A percentile compares a stretch with the other conserved stretches of the same genome.
Evolutionary conservation across 2,113 vertebrate species (phyloP).

Genomic region (Scopus umbretta): DNA sequence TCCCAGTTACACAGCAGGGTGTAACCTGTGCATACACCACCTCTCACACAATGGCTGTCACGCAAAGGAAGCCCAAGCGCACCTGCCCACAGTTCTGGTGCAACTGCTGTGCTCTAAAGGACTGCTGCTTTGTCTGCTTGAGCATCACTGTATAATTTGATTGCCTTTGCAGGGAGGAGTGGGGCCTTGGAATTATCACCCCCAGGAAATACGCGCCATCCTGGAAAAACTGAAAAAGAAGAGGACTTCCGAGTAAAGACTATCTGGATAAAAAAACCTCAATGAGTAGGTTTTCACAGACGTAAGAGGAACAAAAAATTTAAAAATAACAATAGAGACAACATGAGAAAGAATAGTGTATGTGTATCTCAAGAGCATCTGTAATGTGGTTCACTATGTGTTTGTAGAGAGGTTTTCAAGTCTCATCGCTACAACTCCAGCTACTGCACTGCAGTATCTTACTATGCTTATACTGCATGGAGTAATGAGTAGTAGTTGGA

Average conservation of each 20-base stretch:
- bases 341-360: not conserved
- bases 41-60: not conserved
- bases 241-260: not conserved
- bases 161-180: conserved; percentile 75
- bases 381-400: not conserved
- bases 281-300: not conserved
- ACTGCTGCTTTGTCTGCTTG: not conserved
- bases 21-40: not conserved
- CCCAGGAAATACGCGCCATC: conserved; percentile 77
- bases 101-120: not conserved
- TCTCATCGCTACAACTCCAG: not conserved
- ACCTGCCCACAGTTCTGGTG: not conserved
- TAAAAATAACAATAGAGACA: not conserved
- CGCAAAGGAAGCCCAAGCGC: not conserved
- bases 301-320: not conserved
- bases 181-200: conserved; percentile 86
- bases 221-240: conserved; percentile 74
- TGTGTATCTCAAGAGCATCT: not conserved
- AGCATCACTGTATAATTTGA: not conserved
- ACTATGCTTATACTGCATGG: not conserved
- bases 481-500: not conserved
- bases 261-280: not conserved
- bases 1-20: not conserved
- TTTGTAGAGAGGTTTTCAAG: not conserved
- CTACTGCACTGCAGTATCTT: not conserved